Conservation (phyloP, 2,797 vertebrate species). For the Holocentrus rufus region DNA sequence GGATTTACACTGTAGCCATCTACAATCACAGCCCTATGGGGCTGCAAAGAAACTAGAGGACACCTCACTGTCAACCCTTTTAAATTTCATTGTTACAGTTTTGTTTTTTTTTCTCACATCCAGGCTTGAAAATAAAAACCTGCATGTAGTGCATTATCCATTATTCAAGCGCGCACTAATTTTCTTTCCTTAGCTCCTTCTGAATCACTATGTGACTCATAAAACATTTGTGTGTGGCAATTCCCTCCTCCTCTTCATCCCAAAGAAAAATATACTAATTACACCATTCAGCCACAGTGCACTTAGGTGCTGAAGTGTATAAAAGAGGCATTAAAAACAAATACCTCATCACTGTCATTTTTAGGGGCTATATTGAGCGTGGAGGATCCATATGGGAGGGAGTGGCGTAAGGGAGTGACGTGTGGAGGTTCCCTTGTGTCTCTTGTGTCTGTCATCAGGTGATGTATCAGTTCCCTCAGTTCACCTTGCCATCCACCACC, state of each 20-base stretch:
- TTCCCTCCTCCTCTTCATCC: constrained; percentile 41
- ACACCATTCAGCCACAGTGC: constrained; percentile 45
- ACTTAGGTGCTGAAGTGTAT: constrained; percentile 56
- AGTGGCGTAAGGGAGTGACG: constrained; percentile 30
- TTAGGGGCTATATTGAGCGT: constrained; percentile 47
- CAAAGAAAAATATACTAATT: constrained; percentile 63
- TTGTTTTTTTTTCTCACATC: neutral
- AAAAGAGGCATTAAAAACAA: constrained; percentile 51
- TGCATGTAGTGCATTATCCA: constrained; percentile 17
- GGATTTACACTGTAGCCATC: constrained; percentile 59
- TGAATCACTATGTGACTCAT: constrained; percentile 59
- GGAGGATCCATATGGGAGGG: constrained; percentile 30
- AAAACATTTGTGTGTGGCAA: constrained; percentile 46
- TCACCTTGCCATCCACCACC: constrained; percentile 50
- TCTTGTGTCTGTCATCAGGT: constrained; percentile 61
- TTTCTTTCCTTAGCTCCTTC: constrained; percentile 19
- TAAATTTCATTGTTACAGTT: constrained; percentile 37
- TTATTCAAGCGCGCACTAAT: constrained; percentile 54
- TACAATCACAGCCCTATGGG: constrained; percentile 31
- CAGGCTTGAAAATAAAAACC: constrained; percentile 21
- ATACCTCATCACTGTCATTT: constrained; percentile 44
- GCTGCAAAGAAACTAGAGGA: constrained; percentile 25
- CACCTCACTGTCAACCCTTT: constrained; percentile 28
- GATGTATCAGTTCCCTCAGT: constrained; percentile 58
- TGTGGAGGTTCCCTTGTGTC: constrained; percentile 52